A percentile compares a stretch with the other conserved stretches of the same genome.
These are phyloP conservation scores for Macroglossus sobrinus DNA, from an alignment of 2,113 vertebrate species.

Conservation along the genomic window DNA sequence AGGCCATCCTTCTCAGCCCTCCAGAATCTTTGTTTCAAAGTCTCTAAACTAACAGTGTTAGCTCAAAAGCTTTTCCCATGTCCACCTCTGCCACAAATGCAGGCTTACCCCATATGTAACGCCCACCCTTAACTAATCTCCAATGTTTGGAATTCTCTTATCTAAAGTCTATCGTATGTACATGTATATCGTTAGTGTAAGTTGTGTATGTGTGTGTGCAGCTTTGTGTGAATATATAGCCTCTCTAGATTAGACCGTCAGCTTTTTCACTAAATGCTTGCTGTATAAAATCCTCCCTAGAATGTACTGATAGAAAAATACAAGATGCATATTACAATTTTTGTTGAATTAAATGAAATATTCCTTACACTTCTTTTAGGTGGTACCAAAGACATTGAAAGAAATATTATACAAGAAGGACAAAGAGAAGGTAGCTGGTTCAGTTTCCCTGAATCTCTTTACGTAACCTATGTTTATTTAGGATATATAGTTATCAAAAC, in stretches of 20 bases:
- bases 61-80: not conserved
- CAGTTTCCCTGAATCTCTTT: not conserved
- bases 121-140: not conserved
- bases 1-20: not conserved
- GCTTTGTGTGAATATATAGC: not conserved
- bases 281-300: not conserved
- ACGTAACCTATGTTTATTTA: not conserved
- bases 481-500: not conserved
- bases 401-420: not conserved
- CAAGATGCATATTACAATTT: not conserved
- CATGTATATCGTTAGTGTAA: rapidly evolving
- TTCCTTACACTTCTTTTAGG: not conserved
- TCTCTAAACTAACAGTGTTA: not conserved
- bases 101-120: not conserved
- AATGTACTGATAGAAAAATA: not conserved
- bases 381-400: not conserved
- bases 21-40: not conserved
- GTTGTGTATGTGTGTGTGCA: no score
- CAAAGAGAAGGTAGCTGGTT: not conserved
- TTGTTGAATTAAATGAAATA: not conserved
- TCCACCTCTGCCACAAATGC: not conserved
- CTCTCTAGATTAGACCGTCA: not conserved
- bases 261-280: not conserved
- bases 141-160: not conserved
- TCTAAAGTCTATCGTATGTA: no score